Conservation (phyloP, 2,113 vertebrate species). For the Beaufortia kweichowensis region DNA sequence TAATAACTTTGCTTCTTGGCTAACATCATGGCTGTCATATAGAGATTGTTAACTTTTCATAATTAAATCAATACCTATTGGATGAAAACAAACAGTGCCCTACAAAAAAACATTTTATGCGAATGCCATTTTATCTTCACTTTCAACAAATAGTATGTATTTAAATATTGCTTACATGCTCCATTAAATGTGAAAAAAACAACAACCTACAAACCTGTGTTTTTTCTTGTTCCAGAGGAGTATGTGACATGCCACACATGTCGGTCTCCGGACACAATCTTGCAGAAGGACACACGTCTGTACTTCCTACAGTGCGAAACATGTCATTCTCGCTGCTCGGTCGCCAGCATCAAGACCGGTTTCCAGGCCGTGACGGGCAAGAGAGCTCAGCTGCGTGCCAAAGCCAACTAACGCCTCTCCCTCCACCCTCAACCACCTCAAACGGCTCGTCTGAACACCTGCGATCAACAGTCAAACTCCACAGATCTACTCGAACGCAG, state of each 20-base stretch:
- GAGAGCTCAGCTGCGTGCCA: slow-evolving; percentile 98
- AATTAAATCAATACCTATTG: no score
- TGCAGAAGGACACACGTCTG: slow-evolving; percentile 97
- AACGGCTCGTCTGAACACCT: not conserved
- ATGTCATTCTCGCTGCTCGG: slow-evolving; percentile 98
- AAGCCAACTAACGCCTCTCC: slow-evolving; percentile 88
- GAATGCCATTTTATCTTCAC: no score
- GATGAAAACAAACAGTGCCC: no score
- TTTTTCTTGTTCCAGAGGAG: slow-evolving; percentile 81
- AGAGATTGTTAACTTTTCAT: no score
- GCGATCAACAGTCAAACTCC: slow-evolving; percentile 24
- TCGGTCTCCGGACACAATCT: slow-evolving; percentile 97
- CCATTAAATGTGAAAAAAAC: not conserved
- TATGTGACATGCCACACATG: slow-evolving; percentile 99
- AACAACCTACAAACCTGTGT: not conserved
- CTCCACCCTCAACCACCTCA: not conserved
- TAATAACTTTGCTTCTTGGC: no score
- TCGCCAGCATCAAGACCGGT: slow-evolving; percentile 99
- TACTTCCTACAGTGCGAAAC: slow-evolving; percentile 99
- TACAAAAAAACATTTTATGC: no score
- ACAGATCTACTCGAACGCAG: not conserved
- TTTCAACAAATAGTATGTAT: no score
- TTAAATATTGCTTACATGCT: no score
- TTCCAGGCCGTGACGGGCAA: slow-evolving; percentile 99
- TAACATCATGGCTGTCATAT: no score